These are phyloP conservation scores for Chrysogorgia sp. DNA, from an alignment of 92 coral and sea anemone species.

Conservation along the genomic window DNA sequence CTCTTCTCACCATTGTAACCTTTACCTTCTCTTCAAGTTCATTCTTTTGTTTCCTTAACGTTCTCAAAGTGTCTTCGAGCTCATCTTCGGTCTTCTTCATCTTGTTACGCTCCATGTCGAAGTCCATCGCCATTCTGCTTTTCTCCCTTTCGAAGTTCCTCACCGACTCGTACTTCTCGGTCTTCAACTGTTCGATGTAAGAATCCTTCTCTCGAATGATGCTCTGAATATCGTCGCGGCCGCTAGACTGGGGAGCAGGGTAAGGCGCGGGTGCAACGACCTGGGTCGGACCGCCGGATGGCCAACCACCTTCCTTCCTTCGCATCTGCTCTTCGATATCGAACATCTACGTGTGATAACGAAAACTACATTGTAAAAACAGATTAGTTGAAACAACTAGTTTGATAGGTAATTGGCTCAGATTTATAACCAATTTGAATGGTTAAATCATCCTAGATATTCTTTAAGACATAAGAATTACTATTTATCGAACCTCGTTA, in stretches of 20 bases:
- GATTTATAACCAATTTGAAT: too few relatives aligned
- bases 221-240: slow-evolving; percentile 33
- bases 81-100: slow-evolving; percentile 9
- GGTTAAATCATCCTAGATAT: too few relatives aligned
- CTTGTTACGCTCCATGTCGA: slow-evolving; percentile 63
- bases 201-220: slow-evolving; percentile 20
- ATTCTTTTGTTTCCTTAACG: slow-evolving; percentile 60
- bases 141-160: slow-evolving; percentile 72
- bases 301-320: slow-evolving; percentile 19
- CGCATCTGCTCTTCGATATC: slow-evolving; percentile 38
- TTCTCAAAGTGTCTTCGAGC: slow-evolving; percentile 22
- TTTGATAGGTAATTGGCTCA: too few relatives aligned
- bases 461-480: too few relatives aligned
- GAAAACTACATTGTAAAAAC: too few relatives aligned
- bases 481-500: too few relatives aligned
- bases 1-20: slow-evolving; percentile 35
- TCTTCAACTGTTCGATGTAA: slow-evolving; percentile 57
- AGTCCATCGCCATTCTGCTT: slow-evolving; percentile 55
- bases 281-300: neutral
- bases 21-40: slow-evolving; percentile 66
- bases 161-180: slow-evolving; percentile 75
- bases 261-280: slow-evolving; percentile 3
- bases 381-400: too few relatives aligned
- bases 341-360: too few relatives aligned
- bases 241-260: neutral